Evolutionary conservation across 1,140 invertebrate species (phyloP).

Genomic region (Mycetomoellerius zeteki): DNA sequence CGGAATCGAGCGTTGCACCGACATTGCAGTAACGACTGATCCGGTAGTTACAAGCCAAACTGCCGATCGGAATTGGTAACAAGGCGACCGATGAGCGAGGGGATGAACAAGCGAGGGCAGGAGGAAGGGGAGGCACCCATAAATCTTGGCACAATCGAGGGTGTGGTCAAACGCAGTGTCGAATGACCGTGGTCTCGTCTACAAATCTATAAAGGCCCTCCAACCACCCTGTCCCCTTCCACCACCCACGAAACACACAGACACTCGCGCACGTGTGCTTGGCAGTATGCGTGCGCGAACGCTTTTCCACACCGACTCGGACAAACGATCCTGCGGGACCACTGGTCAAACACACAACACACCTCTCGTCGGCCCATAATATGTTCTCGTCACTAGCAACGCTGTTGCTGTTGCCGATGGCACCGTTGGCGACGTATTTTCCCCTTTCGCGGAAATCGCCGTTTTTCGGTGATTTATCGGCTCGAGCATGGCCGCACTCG

Average conservation of each 20-base stretch:
- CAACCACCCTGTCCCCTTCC: constrained; percentile 38
- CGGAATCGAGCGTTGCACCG: constrained; percentile 39
- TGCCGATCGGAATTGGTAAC: constrained; percentile 83
- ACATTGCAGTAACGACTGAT: constrained; percentile 66
- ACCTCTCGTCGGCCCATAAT: constrained; percentile 76
- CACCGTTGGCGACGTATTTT: constrained; percentile 73
- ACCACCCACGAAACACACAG: constrained; percentile 26
- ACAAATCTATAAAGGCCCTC: constrained; percentile 83
- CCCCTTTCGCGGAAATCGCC: constrained; percentile 80
- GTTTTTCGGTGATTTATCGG: constrained; percentile 79
- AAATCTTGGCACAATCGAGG: constrained; percentile 84
- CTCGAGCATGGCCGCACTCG: constrained; percentile 6
- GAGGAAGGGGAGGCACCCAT: constrained; percentile 73
- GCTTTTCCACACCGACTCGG: constrained; percentile 67
- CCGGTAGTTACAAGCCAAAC: constrained; percentile 82
- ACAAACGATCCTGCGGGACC: constrained; percentile 79
- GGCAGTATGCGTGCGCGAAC: constrained; percentile 43
- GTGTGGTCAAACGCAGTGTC: constrained; percentile 85
- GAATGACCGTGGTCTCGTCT: constrained; percentile 83
- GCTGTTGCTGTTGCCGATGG: constrained; percentile 74
- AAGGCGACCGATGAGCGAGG: constrained; percentile 72
- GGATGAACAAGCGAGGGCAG: constrained; percentile 62
- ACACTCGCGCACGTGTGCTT: constrained; percentile 15
- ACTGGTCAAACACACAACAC: constrained; percentile 80
- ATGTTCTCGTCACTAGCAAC: constrained; percentile 83